These are phyloP conservation scores for Goniozus legneri DNA, from an alignment of 1,140 invertebrate species.

Conservation along the genomic window DNA sequence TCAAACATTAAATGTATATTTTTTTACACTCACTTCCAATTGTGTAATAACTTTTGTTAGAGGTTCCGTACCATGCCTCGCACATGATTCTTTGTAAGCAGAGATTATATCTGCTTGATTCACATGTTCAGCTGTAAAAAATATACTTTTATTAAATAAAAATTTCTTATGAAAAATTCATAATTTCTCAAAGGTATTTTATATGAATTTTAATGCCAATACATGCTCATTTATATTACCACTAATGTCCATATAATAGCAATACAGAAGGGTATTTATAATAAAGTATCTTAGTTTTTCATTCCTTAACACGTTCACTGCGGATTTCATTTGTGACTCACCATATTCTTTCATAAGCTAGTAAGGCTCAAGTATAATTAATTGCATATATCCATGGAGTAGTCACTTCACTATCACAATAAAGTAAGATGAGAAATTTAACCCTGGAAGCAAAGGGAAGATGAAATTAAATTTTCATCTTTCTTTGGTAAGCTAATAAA, in stretches of 20 bases:
- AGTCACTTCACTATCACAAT: conserved; percentile 17
- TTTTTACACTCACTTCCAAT: conserved; percentile 58
- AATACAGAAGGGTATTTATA: neutral
- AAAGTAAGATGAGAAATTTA: conserved; percentile 20
- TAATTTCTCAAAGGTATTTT: too few species aligned
- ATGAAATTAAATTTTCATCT: conserved; percentile 13
- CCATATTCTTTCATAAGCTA: conserved; percentile 15
- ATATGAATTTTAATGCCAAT: too few species aligned
- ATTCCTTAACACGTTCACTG: conserved; percentile 21
- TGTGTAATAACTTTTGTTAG: conserved; percentile 68
- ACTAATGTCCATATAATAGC: too few species aligned
- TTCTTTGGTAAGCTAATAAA: neutral
- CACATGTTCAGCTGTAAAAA: conserved; percentile 55
- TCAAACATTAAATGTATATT: conserved; percentile 5
- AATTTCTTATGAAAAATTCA: conserved; percentile 16
- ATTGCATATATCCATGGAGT: conserved; percentile 17
- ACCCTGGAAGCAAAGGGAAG: conserved; percentile 18
- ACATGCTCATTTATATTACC: too few species aligned
- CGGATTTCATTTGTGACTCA: conserved; percentile 17
- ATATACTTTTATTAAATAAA: conserved; percentile 25
- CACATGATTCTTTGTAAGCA: conserved; percentile 69
- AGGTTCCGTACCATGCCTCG: conserved; percentile 65
- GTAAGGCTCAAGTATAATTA: conserved; percentile 14
- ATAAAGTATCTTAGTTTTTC: conserved; percentile 1
- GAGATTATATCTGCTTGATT: conserved; percentile 63